Base-by-base conservation (phyloP, 2,113 vertebrate genomes). In the Ceratotherium simum region DNA sequence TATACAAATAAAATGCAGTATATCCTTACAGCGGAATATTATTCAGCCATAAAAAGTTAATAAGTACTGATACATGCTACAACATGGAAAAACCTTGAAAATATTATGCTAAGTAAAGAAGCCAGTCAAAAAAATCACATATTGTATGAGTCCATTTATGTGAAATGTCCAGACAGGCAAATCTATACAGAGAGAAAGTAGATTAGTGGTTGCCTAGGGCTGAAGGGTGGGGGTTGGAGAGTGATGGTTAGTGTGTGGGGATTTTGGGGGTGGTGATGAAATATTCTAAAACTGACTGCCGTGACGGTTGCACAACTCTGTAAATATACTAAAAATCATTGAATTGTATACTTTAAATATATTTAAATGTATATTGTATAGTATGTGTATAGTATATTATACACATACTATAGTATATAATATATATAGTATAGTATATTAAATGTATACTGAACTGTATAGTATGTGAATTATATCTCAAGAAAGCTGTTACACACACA, bases 21-120 rank as follows among this genome's bases (percentile, higher is more conserved):
- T 14, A 73, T n/a, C 23, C 54, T 81, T 25, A 91, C 21, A 76
- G 70, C 18, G 56, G 27, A 82, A n/a, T 78, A 82, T 36, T 82
- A 85, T 42, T 92, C 4, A 76, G 67, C 23, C 67, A 95, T n/a
- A 81, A 81, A 93, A 87, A 81, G 72, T 20, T 73, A 93, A 20
- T 39, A 78, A 78, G 20, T 65, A 78, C 14, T 65, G 31, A 70
- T 60, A 90, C 17, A 72, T 7, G 25, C 62, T 72, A 86, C 4
- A 80, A 69, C 14, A 72, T 42, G 31, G 51, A 91, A 27, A 29
- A 97, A 64, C 8, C 72, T 17, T 80, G 73, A 94, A 90, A 83
- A 83, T n/a, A 56, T 70, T 67, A 51, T 36, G 20, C 18, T 70
- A 75, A 58, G 23, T 84, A 89, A 93, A 82, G 73, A 64, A 88